Conservation (phyloP, 2,888 invertebrate species). For the Cryptocheilus praepositus region DNA sequence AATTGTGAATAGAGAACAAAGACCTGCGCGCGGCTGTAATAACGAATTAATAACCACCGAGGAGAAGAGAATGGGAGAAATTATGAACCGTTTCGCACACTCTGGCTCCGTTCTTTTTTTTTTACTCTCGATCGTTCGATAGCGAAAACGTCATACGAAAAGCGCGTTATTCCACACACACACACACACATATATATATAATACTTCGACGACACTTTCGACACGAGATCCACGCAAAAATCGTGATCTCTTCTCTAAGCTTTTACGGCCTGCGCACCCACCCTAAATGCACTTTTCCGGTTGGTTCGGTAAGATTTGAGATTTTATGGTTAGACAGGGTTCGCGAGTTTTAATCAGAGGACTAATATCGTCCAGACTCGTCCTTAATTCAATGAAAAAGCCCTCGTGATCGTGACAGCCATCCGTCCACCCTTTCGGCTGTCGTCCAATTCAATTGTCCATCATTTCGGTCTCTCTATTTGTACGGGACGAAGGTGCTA, state of each 20-base stretch:
- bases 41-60: neutral
- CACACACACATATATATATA: no score
- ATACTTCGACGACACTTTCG: no score
- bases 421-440: conserved; percentile 70
- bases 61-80: neutral
- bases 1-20: conserved; percentile 4
- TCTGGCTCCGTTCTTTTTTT: neutral
- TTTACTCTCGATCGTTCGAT: conserved; percentile 1
- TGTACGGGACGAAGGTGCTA: neutral
- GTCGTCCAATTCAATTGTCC: conserved; percentile 38
- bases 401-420: conserved; percentile 51
- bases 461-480: conserved; percentile 15
- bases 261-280: no score
- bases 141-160: conserved; percentile 4
- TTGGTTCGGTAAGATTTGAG: conserved; percentile 33
- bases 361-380: conserved; percentile 50
- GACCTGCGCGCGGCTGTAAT: neutral
- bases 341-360: conserved; percentile 32
- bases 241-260: no score
- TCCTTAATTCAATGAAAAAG: conserved; percentile 40
- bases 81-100: conserved; percentile 17
- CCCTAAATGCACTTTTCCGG: conserved; percentile 16
- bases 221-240: neutral
- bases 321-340: conserved; percentile 49
- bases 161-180: neutral